Percentiles rank a stretch among this genome's conserved stretches.
phyloP scores from a whole-genome alignment of 2,797 vertebrate species.

The Sebastes cheni region DNA sequence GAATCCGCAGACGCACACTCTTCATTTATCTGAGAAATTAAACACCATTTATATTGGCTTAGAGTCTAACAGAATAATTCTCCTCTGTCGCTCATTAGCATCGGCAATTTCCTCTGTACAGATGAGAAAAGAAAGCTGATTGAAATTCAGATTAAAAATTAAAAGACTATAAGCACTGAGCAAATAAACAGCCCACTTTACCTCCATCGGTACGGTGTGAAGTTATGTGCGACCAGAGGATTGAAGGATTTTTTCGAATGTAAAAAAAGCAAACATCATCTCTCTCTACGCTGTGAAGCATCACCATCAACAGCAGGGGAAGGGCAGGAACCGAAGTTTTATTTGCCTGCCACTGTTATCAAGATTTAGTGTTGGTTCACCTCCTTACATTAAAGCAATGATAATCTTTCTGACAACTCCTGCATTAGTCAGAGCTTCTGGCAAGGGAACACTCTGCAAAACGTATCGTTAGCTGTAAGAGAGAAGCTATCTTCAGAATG shows the following conservation, averaged over 20 bases:
- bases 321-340: conserved; percentile 18
- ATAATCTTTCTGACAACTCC: conserved; percentile 62
- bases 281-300: neutral
- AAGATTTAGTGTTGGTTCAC: conserved; percentile 58
- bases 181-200: conserved; percentile 53
- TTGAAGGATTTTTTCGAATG: neutral
- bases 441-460: conserved; percentile 32
- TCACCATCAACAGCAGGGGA: conserved; percentile 6
- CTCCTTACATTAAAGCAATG: conserved; percentile 58
- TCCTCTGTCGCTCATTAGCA: conserved; percentile 72
- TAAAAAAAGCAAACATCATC: neutral
- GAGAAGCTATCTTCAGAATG: conserved; percentile 29
- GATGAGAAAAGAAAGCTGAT: conserved; percentile 64
- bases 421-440: conserved; percentile 53
- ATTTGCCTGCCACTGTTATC: conserved; percentile 55
- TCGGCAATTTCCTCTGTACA: conserved; percentile 66
- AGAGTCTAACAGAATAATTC: conserved; percentile 65
- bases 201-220: conserved; percentile 27
- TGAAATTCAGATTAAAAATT: conserved; percentile 77
- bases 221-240: conserved; percentile 8
- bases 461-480: conserved; percentile 11
- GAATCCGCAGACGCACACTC: conserved; percentile 47
- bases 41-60: conserved; percentile 75
- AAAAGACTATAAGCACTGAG: conserved; percentile 45
- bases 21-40: conserved; percentile 74